phyloP scores from a whole-genome alignment of 2,888 invertebrate species.

The Stenolophus ochropezus region DNA sequence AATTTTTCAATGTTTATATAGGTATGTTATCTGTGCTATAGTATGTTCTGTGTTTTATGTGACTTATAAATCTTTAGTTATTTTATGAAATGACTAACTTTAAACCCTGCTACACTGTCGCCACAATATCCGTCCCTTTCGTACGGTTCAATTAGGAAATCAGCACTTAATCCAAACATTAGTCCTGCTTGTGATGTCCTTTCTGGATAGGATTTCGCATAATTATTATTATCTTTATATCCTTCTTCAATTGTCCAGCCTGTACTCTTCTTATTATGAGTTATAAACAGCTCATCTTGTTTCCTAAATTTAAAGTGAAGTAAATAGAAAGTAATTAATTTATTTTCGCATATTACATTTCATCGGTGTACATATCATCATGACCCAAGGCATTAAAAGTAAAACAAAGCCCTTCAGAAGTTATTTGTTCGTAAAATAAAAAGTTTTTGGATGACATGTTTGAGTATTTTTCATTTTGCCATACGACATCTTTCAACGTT shows the following conservation, averaged over 20 bases:
- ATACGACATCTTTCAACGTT: neutral
- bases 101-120: constrained; percentile 66
- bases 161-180: constrained; percentile 2
- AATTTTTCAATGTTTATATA: too few species aligned
- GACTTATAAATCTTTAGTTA: too few species aligned
- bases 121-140: constrained; percentile 64
- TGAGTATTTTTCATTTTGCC: constrained; percentile 15
- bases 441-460: constrained; percentile 67
- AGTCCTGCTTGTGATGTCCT: constrained; percentile 42
- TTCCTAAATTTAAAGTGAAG: too few species aligned
- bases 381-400: constrained; percentile 81
- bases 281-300: neutral
- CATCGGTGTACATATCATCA: constrained; percentile 75
- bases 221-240: constrained; percentile 19
- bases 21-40: too few species aligned
- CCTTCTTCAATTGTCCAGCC: constrained; percentile 55
- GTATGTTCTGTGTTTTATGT: too few species aligned
- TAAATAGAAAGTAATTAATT: neutral
- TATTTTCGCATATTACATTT: constrained; percentile 72
- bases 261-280: neutral
- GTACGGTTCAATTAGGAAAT: neutral
- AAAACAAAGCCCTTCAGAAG: constrained; percentile 83
- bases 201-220: constrained; percentile 22
- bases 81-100: constrained; percentile 58
- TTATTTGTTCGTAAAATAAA: constrained; percentile 71